Evolutionary conservation across 2,113 vertebrate genomes (phyloP).

Genomic region (Probosciger aterrimus): DNA sequence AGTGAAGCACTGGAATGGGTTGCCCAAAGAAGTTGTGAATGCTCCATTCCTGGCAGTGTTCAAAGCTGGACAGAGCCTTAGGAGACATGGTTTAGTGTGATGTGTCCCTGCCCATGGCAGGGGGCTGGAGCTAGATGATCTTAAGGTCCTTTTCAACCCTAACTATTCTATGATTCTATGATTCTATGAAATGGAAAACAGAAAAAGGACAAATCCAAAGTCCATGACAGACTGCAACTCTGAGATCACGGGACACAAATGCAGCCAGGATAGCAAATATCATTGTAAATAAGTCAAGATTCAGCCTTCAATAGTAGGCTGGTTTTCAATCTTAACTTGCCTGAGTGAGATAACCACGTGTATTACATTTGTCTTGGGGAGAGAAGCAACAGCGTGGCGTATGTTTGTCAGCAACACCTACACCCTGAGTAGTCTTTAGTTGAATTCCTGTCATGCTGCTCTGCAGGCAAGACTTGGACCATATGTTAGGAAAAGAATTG

Average conservation of each 20-base stretch:
- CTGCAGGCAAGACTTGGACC: background rate
- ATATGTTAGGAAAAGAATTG: background rate
- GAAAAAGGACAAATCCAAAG: background rate
- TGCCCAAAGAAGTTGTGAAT: too few relatives aligned
- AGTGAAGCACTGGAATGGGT: too few relatives aligned
- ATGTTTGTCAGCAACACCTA: conserved; percentile 10
- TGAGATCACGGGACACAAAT: background rate
- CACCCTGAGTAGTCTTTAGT: background rate
- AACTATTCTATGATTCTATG: too few relatives aligned
- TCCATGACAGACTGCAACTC: background rate
- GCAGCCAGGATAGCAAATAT: background rate
- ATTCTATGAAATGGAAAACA: background rate
- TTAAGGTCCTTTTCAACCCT: too few relatives aligned
- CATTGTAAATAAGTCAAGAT: background rate
- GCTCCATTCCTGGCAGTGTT: too few relatives aligned
- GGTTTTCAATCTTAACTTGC: background rate
- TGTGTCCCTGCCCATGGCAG: too few relatives aligned
- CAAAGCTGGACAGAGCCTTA: too few relatives aligned
- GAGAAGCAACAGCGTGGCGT: background rate
- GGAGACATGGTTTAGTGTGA: too few relatives aligned
- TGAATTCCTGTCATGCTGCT: background rate
- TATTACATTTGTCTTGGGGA: background rate
- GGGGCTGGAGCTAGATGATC: too few relatives aligned
- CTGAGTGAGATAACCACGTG: background rate
- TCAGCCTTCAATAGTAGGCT: background rate